These are phyloP conservation scores for Drosophila picticornis DNA, from an alignment of 2,888 invertebrate genomes.

Conservation along the genomic window DNA sequence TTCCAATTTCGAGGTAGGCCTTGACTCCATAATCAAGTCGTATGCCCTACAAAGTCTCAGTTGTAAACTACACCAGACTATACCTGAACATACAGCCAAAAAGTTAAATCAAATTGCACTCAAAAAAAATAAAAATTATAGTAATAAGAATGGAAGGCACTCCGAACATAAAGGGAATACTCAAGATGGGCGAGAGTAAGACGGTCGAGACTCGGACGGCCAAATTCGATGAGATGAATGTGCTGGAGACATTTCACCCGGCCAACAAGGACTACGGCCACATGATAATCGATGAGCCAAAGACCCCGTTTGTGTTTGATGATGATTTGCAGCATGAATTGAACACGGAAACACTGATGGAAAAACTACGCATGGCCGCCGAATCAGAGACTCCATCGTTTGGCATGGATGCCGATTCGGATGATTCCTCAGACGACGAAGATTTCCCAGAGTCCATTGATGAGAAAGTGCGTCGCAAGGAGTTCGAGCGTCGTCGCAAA, in stretches of 20 bases:
- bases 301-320: constrained; percentile 93
- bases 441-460: constrained; percentile 89
- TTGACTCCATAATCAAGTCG: not conserved
- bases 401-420: constrained; percentile 84
- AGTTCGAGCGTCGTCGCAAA: constrained; percentile 97
- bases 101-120: not conserved
- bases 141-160: constrained; percentile 13
- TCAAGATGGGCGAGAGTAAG: constrained; percentile 25
- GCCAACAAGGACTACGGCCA: constrained; percentile 99
- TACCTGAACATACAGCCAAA: not conserved
- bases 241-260: constrained; percentile 98
- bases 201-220: constrained; percentile 83
- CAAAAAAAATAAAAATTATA: not conserved
- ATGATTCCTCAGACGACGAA: constrained; percentile 86
- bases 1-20: not conserved
- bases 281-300: constrained; percentile 99
- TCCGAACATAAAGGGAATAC: constrained; percentile 41
- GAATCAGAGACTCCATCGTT: constrained; percentile 84
- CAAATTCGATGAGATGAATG: constrained; percentile 99
- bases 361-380: constrained; percentile 87
- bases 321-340: constrained; percentile 86
- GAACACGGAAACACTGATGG: constrained; percentile 90
- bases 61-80: not conserved
- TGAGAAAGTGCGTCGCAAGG: constrained; percentile 88
- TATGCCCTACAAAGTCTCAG: not conserved